Base-by-base conservation (phyloP, 2,113 vertebrate genomes). In the Anseranas semipalmata region DNA sequence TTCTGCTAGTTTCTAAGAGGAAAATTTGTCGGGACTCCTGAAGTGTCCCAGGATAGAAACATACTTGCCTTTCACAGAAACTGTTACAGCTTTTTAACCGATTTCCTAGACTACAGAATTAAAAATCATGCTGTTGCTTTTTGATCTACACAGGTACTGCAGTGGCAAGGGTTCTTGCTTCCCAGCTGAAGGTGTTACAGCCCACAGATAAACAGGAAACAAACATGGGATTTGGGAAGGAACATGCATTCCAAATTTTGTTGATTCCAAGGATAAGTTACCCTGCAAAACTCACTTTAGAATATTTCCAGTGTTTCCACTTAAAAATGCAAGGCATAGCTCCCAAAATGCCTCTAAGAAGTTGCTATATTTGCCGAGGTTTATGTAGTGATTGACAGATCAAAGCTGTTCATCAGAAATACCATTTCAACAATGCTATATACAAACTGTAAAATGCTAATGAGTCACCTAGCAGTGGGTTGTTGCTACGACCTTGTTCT, bases 121-220 rank as follows among this genome's bases (percentile, higher is more conserved):
- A 58, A 67, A 32, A 41, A 67, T 41, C 8, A 75, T 12, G 15
- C 15, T 72, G 74, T 85, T 41, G 19, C 25, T 56, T 71, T 62
- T 25, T 16, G 5, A 45, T 62, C 41, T 48, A 53, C 79, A 27
- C 27, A 55, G 43, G 39, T 55, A 45, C 37, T 30, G 39, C 50
- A 39, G 13, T 30, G 27, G 35, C 35, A 22, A 37, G 27, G 28
- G 14, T 30, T 53, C 32, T 17, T 60, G 72, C 16, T 65, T 79
- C 35, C 45, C 0, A 2, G 60, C 20, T 65, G n/a, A 19, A 48
- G 59, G 15, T 1, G 0, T 10, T 65, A 45, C 21, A 41, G 28
- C 17, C 32, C 50, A 73, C 39, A 52, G 14, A 59, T 45, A 60
- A 93, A 53, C 7, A 35, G 30, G 15, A 20, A 71, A n/a, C 53